Evolutionary conservation across 2,113 vertebrate genomes (phyloP), one percentile per base, ranked within the genome.

Genomic region (Lipophrys pholis): DNA sequence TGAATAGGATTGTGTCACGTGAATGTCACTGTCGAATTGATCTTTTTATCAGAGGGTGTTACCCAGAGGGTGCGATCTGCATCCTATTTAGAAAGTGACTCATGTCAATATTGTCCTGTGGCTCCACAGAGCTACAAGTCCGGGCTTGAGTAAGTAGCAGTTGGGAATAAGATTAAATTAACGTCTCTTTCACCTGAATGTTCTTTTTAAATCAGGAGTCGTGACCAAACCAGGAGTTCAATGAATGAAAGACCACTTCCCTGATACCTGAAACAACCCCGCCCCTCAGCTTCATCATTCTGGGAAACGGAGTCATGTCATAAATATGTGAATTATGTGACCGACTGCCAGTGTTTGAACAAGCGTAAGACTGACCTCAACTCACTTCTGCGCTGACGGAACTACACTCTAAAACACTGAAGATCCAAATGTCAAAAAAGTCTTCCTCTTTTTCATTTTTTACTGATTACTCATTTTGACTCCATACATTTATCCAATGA

Each of bases 31-130:
- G 12, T 30, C n/a, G 15, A 58, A 46, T 55, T 5, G 2, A 52
- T 72, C 41, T 53, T 66, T 49, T 21, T 75, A 15, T 68, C 46
- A 53, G 45, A 40, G 35, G 8, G 6, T 55, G 52, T 11, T 9
- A 75, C 67, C 76, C 48, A 30, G 36, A 58, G 48, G 16, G 9
- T 17, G 16, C 56, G 38, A 81, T 38, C 50, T 52, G 17, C 46
- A 6, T 53, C n/a, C 5, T 35, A 45, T 61, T 73, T 73, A 59
- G 61, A 64, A 7, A 3, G 41, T 83, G 73, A 85, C 48, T 82
- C 52, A 77, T 49, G 61, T 54, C 36, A 41, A 11, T 40, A 10
- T 50, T 65, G 46, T 70, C 64, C 62, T 11, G 7, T 62, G 69
- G 67, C 66, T 82, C 35, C 11, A 17, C 42, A 59, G 45, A 54